Base-by-base conservation (phyloP, 2,113 vertebrate genomes). In the Notothenia coriiceps region DNA sequence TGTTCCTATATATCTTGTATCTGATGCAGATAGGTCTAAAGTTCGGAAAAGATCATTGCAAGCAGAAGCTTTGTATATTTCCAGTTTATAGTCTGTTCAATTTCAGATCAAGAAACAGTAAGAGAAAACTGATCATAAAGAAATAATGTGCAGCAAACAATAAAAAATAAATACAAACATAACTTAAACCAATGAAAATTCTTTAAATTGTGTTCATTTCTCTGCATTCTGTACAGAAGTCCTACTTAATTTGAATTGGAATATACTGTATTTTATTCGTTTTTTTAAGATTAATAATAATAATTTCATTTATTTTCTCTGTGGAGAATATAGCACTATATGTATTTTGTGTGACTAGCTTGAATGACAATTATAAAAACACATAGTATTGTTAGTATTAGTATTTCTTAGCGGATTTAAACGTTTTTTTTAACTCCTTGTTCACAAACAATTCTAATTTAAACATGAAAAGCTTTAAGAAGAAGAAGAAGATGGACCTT, bases 11-110 rank as follows among this genome's bases (percentile, higher is more conserved):
- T 2, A 10, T 47, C 44, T 57, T 6, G 14, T 49, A 14, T n/a
- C 46, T 77, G 50, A 66, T 54, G 54, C 61, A 20, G 49, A 46
- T 74, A 49, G 44, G 10, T 59, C 35, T 44, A 14, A 47, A 64
- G 44, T 47, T 62, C 18, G 67, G 35, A 74, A 81, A 72, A 51
- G 22, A 66, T 64, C 29, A 66, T 66, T 17, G 47, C 29, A n/a
- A 49, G 44, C 43, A 25, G 25, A 10, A 49, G 35, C 5, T 40
- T 7, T 40, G 35, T 40, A 57, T 33, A 25, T 6, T 43, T 22
- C 20, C 10, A 33, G 2, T 44, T 46, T 25, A n/a, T 17, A 47
- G 8, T 50, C n/a, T 14, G 8, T 52, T 52, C 14, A 40, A 1
- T 51, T 29, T 57, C 7, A 57, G 14, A 56, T 14, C 35, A 14